Evolutionary conservation across 2,888 invertebrate genomes (phyloP), one percentile per base, ranked within the genome.

Genomic region (Boloria selene): DNA sequence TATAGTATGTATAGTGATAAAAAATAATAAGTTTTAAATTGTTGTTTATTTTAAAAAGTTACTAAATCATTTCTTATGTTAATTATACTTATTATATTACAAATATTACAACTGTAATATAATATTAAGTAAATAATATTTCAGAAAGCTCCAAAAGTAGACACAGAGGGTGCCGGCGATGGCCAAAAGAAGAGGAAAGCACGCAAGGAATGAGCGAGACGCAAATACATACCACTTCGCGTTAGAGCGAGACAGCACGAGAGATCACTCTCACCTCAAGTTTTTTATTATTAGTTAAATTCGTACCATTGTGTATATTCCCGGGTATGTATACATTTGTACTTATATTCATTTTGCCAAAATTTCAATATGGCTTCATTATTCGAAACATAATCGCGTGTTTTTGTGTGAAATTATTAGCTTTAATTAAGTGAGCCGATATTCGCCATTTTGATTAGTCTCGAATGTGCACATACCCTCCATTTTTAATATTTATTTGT

Each of bases 181-280:
- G 90, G 87, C 0, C 92, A 89, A 62, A 76, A 92, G 76, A 92
- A 90, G 78, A 81, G 93, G 74, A 92, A 91, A 76, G 83, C 90
- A 22, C 91, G 93, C 74, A 90, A 89, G 82, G 93, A 93, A 86
- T 92, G 80, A 84, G 58, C 47, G 66, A 60, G 65, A 65, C 17
- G 56, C 18, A 45, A 16, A 55, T 53, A 59, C 54, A 58, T 42
- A 26, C 14, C 17, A n/a, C 31, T 44, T 58, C 51, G 62, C 56
- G 65, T 58, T 61, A 68, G 68, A 67, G 69, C 55, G 67, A 61
- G 71, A 69, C 49, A 18, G 62, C 49, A 45, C 56, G 45, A 56
- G 22, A 56, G 22, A 45, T 45, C 53, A 18, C 56, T 10, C 26
- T 56, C 22, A 56, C 44, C 56, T n/a, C 42, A 45, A 56, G 22